Conservation (phyloP, 2,888 invertebrate genomes). For the Trisateles emortualis region DNA sequence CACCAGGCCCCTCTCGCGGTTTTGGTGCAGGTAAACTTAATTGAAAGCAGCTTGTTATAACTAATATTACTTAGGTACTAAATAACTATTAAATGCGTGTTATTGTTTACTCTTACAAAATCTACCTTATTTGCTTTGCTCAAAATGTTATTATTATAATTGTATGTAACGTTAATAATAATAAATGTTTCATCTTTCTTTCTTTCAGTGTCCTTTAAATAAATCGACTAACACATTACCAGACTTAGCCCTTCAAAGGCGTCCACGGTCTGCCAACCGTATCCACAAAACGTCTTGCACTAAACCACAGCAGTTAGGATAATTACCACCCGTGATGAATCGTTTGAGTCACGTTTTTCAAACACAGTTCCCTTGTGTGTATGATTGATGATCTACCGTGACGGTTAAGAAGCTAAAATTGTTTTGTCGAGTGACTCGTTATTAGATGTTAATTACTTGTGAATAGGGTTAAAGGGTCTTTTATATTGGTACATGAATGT, state of each 20-base stretch:
- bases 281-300: slow-evolving; percentile 44
- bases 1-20: no score
- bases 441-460: slow-evolving; percentile 45
- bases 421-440: slow-evolving; percentile 45
- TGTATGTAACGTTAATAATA: no score
- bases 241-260: slow-evolving; percentile 37
- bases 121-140: no score
- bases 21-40: no score
- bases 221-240: slow-evolving; percentile 18
- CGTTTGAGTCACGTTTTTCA: slow-evolving; percentile 56
- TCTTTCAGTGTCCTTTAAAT: slow-evolving; percentile 9
- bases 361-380: slow-evolving; percentile 42
- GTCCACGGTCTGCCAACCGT: slow-evolving; percentile 32
- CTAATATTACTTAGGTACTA: no score
- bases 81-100: no score
- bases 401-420: slow-evolving; percentile 48
- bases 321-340: slow-evolving; percentile 58
- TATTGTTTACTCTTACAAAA: no score
- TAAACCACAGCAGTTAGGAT: slow-evolving; percentile 51
- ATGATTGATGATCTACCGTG: slow-evolving; percentile 49
- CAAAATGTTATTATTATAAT: no score
- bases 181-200: no score
- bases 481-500: slow-evolving; percentile 4
- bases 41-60: no score
- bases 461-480: slow-evolving; percentile 19